Evolutionary conservation across 1,140 invertebrate genomes (phyloP).

Genomic region (Oedothorax gibbosus): DNA sequence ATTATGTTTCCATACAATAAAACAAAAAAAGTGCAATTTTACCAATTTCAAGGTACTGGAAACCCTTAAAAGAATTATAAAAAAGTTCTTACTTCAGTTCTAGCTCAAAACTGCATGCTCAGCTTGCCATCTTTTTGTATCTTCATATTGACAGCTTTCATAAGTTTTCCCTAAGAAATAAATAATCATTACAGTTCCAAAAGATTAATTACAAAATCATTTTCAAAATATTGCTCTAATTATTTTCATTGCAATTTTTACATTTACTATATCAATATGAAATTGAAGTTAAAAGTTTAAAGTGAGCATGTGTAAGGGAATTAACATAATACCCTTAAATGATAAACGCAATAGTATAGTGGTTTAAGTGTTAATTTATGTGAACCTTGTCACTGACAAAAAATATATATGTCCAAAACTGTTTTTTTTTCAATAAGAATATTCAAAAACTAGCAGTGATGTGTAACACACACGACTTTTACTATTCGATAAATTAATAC

Average conservation of each 20-base stretch:
- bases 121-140: slow-evolving; percentile 49
- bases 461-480: too few relatives aligned
- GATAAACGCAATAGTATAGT: not conserved
- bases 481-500: too few relatives aligned
- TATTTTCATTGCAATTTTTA: not conserved
- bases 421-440: too few relatives aligned
- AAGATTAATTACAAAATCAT: not conserved
- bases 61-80: too few relatives aligned
- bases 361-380: not conserved
- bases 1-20: too few relatives aligned
- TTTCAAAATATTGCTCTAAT: not conserved
- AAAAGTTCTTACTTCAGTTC: slow-evolving; percentile 22
- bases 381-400: too few relatives aligned
- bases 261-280: not conserved
- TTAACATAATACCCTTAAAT: not conserved
- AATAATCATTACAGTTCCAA: not conserved
- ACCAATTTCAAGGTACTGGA: too few relatives aligned
- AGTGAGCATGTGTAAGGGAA: not conserved
- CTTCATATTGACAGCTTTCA: slow-evolving; percentile 51
- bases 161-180: slow-evolving; percentile 46
- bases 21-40: too few relatives aligned
- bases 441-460: too few relatives aligned
- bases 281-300: not conserved
- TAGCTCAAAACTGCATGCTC: slow-evolving; percentile 48
- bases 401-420: too few relatives aligned